Base-by-base conservation (phyloP, 1,140 invertebrate species). In the Dinothrombium tinctorium region DNA sequence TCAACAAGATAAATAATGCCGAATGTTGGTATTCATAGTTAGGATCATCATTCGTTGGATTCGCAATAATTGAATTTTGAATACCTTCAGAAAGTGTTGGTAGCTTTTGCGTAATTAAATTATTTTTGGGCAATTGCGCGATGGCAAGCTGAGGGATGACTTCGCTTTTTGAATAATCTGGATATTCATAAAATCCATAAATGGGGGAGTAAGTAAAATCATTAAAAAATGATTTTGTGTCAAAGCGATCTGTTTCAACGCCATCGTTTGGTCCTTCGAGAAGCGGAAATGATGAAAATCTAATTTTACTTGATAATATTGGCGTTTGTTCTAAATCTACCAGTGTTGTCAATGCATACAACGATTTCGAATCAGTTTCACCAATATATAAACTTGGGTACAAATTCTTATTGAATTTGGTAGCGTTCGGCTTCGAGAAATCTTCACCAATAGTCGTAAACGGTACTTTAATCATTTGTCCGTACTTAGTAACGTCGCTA, bases 391-490 rank as follows among this genome's bases (percentile, higher is more conserved):
- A n/a, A n/a, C n/a, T n/a, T n/a, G n/a, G n/a, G n/a, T n/a, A n/a
- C n/a, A n/a, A n/a, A n/a, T n/a, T n/a, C n/a, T n/a, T n/a, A n/a
- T n/a, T n/a, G n/a, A n/a, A n/a, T n/a, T n/a, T n/a, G n/a, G n/a
- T n/a, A 6, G 19, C 15, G 7, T n/a, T 14, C 33, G 33, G 7
- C 19, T 35, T 20, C 12, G 17, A 19, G 7, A n/a, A 28, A 28
- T 8, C n/a, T 28, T n/a, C 12, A 36, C 43, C 43, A 24, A 95
- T 71, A 35, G 76, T 81, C 7, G 77, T 82, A 53, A 90, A 90
- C 2, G 86, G 86, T 28, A 94, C 22, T 33, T 33, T 19, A 20
- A n/a, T 36, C 17, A 45, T 22, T 7, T 40, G 15, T 21, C 37
- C 22, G 5, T 11, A 20, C 4, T 14, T 14, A 14, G 17, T 14